phyloP scores from a whole-genome alignment of 2,797 vertebrate genomes.

The Zenarchopterus dispar region DNA sequence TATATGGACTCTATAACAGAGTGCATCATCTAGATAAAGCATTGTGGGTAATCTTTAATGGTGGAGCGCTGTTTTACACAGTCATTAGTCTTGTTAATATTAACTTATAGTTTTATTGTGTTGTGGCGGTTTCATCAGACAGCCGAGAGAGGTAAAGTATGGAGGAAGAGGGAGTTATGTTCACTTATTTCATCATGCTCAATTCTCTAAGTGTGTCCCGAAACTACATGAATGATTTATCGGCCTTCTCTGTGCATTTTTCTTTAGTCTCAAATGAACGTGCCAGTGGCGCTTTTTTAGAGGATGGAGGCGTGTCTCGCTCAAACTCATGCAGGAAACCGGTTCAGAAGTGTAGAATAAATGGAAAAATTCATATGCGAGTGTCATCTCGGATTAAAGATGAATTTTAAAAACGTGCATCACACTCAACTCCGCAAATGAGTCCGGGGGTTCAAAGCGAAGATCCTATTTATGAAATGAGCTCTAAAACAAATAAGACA shows the following conservation, averaged over 20 bases:
- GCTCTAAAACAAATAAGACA: conserved; percentile 43
- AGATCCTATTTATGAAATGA: conserved; percentile 31
- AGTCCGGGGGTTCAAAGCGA: conserved; percentile 10
- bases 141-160: conserved; percentile 15
- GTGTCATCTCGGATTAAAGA: conserved; percentile 23
- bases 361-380: background rate
- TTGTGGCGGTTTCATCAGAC: conserved; percentile 34
- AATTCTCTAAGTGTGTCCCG: conserved; percentile 60
- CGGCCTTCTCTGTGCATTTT: conserved; percentile 42
- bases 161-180: conserved; percentile 49
- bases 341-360: conserved; percentile 2
- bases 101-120: conserved; percentile 38
- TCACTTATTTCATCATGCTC: conserved; percentile 70
- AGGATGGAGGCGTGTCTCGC: conserved; percentile 7
- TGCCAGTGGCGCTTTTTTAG: conserved; percentile 30
- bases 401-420: conserved; percentile 7
- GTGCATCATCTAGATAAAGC: conserved; percentile 46
- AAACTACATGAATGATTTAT: conserved; percentile 74
- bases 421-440: conserved; percentile 14
- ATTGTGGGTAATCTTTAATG: background rate
- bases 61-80: background rate
- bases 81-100: conserved; percentile 8
- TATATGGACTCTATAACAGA: conserved; percentile 56
- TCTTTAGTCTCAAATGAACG: conserved; percentile 26
- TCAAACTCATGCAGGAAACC: background rate